Evolutionary conservation across 2,113 vertebrate genomes (phyloP).

Genomic region (Gymnobelideus leadbeateri): DNA sequence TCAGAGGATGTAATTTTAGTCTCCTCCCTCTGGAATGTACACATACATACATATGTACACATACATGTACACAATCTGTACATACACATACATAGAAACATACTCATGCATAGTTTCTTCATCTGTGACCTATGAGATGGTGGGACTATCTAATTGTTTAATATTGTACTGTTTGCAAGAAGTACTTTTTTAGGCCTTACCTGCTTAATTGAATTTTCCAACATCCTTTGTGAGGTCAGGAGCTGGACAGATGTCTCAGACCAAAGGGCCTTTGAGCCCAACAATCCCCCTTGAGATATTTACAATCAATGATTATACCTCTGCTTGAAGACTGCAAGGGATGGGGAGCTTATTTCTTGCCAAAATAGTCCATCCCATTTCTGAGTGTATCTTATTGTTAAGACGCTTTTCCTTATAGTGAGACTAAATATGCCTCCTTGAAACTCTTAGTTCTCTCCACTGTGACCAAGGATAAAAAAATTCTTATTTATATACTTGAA

Average conservation of each 20-base stretch:
- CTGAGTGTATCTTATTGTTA: neutral
- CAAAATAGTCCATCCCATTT: neutral
- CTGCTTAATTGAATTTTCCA: too few species aligned
- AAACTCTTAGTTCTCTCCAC: neutral
- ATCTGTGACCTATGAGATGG: too few species aligned
- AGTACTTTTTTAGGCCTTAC: too few species aligned
- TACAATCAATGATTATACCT: neutral
- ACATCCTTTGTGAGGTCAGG: too few species aligned
- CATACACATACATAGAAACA: constrained; percentile 43
- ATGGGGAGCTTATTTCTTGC: neutral
- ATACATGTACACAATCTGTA: too few species aligned
- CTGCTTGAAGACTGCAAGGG: neutral
- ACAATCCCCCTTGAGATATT: neutral
- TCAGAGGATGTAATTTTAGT: constrained; percentile 75
- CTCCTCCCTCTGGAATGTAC: constrained; percentile 74
- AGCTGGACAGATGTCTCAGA: too few species aligned
- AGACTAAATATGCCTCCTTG: neutral
- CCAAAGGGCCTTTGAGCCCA: too few species aligned
- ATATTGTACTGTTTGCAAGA: too few species aligned
- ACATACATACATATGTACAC: too few species aligned
- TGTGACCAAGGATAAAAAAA: neutral
- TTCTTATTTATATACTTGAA: neutral
- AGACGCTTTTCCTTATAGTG: neutral
- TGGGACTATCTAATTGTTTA: too few species aligned
- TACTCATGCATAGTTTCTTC: constrained; percentile 64